Conservation (phyloP, 2,888 invertebrate species). For the Catocala sponsa region DNA sequence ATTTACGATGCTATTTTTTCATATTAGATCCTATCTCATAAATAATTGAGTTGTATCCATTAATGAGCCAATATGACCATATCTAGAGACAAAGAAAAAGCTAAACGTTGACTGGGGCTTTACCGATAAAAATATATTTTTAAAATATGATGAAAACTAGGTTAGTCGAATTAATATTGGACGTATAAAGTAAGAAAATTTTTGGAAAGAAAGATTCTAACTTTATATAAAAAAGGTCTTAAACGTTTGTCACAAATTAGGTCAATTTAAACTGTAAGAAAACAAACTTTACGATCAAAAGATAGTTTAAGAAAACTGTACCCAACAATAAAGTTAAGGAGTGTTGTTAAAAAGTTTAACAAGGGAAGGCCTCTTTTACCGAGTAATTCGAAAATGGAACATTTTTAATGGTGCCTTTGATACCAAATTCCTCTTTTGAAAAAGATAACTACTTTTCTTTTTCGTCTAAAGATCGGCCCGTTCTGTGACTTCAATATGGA, state of each 20-base stretch:
- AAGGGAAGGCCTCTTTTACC: slow-evolving; percentile 15
- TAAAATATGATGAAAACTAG: too few relatives aligned
- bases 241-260: slow-evolving; percentile 4
- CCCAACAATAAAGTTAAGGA: slow-evolving; percentile 27
- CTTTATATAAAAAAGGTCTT: neutral
- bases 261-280: slow-evolving; percentile 24
- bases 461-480: neutral
- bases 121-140: too few relatives aligned
- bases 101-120: too few relatives aligned
- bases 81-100: too few relatives aligned
- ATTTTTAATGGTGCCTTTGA: slow-evolving; percentile 17
- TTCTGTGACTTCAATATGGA: too few relatives aligned
- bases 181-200: too few relatives aligned
- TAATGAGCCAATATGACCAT: too few relatives aligned
- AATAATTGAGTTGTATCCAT: too few relatives aligned
- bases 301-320: slow-evolving; percentile 26
- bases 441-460: neutral
- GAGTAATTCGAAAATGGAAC: slow-evolving; percentile 22
- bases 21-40: too few relatives aligned
- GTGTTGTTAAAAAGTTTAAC: slow-evolving; percentile 40
- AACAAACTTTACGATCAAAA: slow-evolving; percentile 13
- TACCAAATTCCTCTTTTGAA: slow-evolving; percentile 2
- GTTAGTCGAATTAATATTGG: too few relatives aligned
- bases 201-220: too few relatives aligned
- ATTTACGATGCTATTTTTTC: too few relatives aligned